Conservation (phyloP, 2,797 vertebrate species). For the Siniperca scherzeri region DNA sequence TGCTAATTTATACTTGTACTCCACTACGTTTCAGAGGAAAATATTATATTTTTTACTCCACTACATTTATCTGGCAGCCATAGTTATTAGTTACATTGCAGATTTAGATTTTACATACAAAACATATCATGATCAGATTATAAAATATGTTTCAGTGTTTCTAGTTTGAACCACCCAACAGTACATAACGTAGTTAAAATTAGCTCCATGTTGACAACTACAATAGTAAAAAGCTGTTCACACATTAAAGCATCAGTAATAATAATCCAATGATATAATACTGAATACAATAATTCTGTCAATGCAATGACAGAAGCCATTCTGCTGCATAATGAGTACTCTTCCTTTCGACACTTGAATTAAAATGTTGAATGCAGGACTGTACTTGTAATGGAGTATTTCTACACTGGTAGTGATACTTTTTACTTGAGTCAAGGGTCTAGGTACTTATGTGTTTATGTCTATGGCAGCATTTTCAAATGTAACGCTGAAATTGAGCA, state of each 20-base stretch:
- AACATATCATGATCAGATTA: background rate
- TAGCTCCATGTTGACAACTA: background rate
- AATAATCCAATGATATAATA: background rate
- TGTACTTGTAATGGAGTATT: background rate
- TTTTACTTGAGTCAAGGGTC: background rate
- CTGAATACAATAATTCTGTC: too few relatives aligned
- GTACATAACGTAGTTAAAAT: background rate
- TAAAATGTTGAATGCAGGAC: background rate
- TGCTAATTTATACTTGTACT: background rate
- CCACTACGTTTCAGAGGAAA: background rate
- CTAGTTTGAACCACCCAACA: background rate
- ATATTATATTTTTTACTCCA: background rate
- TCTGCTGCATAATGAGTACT: background rate
- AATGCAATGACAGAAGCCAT: background rate
- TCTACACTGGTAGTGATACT: background rate
- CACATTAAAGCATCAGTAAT: background rate
- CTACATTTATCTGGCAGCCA: background rate
- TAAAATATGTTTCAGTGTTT: background rate
- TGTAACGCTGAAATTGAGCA: background rate
- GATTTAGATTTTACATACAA: background rate
- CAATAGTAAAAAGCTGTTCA: background rate
- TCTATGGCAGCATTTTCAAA: slow-evolving; percentile 6
- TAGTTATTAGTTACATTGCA: background rate
- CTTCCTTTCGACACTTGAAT: background rate
- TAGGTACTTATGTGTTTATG: background rate